Conservation (phyloP, 2,113 vertebrate genomes). For the Menura novaehollandiae region DNA sequence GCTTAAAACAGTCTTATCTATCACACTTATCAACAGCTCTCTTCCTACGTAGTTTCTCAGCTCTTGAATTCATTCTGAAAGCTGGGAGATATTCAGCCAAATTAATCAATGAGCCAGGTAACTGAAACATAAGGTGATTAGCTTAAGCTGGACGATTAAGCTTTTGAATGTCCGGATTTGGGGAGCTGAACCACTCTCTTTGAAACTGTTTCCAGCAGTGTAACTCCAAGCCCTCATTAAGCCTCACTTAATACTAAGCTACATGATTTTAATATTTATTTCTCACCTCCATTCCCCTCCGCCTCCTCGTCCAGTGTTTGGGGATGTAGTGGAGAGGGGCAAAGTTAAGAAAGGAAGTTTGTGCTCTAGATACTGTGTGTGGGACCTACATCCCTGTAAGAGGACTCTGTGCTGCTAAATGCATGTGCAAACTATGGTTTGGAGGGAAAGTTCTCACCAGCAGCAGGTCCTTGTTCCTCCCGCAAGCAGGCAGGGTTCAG, state of each 20-base stretch:
- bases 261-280: background rate
- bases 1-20: background rate
- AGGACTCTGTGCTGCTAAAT: background rate
- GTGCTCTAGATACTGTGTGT: accelerated
- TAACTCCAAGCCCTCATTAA: background rate
- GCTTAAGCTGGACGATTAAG: constrained; percentile 2
- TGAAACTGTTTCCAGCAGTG: background rate
- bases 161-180: background rate
- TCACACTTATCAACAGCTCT: background rate
- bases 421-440: accelerated
- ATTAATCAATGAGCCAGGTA: constrained; percentile 40
- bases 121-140: constrained; percentile 49
- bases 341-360: background rate
- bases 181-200: constrained; percentile 25
- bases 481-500: background rate
- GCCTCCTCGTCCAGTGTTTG: accelerated
- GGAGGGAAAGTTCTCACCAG: background rate
- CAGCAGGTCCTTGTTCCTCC: background rate
- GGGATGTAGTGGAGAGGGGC: accelerated
- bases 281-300: background rate
- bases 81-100: background rate
- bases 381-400: background rate
- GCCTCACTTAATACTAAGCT: background rate
- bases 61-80: background rate
- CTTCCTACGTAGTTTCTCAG: background rate